These are phyloP conservation scores for Aphis craccivora DNA, from an alignment of 1,140 invertebrate genomes.

Conservation along the genomic window DNA sequence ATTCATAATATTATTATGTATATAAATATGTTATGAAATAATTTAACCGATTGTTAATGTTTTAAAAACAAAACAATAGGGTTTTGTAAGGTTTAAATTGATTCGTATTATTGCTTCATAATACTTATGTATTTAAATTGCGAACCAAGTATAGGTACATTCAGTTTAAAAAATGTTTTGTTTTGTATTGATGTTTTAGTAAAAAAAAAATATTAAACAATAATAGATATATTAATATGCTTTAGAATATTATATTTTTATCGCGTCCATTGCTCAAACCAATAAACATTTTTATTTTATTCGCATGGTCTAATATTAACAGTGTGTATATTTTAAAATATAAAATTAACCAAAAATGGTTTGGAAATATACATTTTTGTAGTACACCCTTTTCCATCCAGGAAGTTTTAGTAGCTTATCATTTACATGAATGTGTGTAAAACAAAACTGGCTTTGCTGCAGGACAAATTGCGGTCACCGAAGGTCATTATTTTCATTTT, in stretches of 20 bases:
- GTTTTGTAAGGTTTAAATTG: background rate
- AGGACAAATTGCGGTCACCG: conserved; percentile 57
- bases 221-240: background rate
- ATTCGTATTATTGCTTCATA: background rate
- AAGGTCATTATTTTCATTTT: conserved; percentile 54
- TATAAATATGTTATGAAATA: background rate
- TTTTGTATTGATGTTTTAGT: background rate
- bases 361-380: conserved; percentile 6
- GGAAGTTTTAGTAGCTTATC: background rate
- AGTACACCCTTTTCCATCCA: background rate
- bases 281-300: background rate
- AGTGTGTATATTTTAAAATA: background rate
- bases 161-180: background rate
- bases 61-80: background rate
- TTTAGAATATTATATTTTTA: background rate
- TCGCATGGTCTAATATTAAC: background rate
- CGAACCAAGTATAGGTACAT: too few relatives aligned
- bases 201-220: background rate
- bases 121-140: background rate
- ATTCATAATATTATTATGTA: background rate
- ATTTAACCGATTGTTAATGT: background rate
- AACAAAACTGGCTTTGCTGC: conserved; percentile 36
- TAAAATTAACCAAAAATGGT: background rate
- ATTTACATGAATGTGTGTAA: conserved; percentile 24
- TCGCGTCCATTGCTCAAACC: background rate